Percentiles rank a stretch among this genome's conserved stretches.
These are phyloP conservation scores for Mormyrus iriodes DNA, from an alignment of 2,113 vertebrate genomes.

Conservation along the genomic window DNA sequence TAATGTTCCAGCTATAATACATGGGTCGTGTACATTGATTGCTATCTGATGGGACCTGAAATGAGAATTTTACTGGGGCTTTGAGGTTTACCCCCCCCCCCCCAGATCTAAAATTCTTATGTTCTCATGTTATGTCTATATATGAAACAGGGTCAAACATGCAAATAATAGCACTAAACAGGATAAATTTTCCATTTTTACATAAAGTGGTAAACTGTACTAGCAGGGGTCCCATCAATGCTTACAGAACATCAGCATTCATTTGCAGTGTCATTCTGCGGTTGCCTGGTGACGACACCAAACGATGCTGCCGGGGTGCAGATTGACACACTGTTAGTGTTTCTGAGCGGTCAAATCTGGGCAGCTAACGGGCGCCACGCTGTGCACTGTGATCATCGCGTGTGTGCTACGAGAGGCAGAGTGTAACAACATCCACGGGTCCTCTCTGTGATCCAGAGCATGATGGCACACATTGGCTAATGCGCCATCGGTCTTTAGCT, in stretches of 20 bases:
- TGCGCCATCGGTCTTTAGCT: background rate
- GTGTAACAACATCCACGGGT: background rate
- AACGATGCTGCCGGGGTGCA: background rate
- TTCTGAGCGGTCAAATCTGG: background rate
- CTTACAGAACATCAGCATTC: background rate
- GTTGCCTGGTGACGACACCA: background rate
- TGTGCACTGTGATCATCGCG: background rate
- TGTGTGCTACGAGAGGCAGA: background rate
- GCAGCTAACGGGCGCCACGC: background rate
- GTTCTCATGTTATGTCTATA: too few relatives aligned
- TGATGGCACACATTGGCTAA: too few relatives aligned
- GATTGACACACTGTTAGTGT: background rate
- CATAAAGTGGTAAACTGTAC: background rate
- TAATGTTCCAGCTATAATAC: background rate
- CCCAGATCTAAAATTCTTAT: too few relatives aligned
- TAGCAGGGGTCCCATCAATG: background rate
- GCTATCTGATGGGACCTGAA: background rate
- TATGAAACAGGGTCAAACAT: background rate
- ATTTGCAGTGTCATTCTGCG: background rate
- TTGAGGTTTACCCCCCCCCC: background rate
- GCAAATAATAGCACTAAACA: background rate
- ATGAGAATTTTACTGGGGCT: background rate
- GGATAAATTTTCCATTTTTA: background rate
- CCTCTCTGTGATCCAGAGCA: background rate
- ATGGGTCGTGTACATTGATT: background rate